These are phyloP conservation scores for Etheostoma perlongum DNA, from an alignment of 2,797 vertebrate genomes.

Conservation along the genomic window DNA sequence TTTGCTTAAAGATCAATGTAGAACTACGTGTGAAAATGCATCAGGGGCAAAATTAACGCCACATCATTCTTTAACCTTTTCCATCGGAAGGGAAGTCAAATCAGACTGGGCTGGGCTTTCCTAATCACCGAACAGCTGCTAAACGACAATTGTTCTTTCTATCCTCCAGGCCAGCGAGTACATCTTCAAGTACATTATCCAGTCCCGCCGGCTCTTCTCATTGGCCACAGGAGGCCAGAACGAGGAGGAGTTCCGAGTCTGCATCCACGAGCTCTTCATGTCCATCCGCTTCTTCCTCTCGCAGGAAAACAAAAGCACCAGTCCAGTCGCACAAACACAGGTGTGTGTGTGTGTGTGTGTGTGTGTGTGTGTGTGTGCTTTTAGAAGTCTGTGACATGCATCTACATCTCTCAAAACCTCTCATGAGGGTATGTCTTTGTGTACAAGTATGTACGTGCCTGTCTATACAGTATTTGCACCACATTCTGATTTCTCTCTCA, in stretches of 20 bases:
- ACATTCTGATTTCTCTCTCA: constrained; percentile 25
- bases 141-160: background rate
- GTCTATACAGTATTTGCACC: constrained; percentile 11
- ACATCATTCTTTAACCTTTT: background rate
- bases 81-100: background rate
- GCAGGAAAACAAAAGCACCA: constrained; percentile 92
- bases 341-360: constrained; percentile 74
- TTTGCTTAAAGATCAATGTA: background rate
- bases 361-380: background rate
- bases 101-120: background rate
- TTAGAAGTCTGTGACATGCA: background rate
- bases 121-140: constrained; percentile 5
- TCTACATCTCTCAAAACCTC: background rate
- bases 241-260: constrained; percentile 97
- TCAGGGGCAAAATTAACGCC: background rate
- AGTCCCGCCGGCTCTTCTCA: constrained; percentile 95
- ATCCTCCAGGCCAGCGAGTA: constrained; percentile 94
- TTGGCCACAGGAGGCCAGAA: constrained; percentile 96
- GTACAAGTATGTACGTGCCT: background rate
- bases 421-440: background rate
- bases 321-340: constrained; percentile 93
- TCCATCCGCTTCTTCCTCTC: constrained; percentile 98
- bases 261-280: constrained; percentile 97
- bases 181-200: constrained; percentile 99
- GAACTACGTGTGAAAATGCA: background rate